Evolutionary conservation across 2,113 vertebrate species (phyloP).

Genomic region (Triplophysa tibetana): DNA sequence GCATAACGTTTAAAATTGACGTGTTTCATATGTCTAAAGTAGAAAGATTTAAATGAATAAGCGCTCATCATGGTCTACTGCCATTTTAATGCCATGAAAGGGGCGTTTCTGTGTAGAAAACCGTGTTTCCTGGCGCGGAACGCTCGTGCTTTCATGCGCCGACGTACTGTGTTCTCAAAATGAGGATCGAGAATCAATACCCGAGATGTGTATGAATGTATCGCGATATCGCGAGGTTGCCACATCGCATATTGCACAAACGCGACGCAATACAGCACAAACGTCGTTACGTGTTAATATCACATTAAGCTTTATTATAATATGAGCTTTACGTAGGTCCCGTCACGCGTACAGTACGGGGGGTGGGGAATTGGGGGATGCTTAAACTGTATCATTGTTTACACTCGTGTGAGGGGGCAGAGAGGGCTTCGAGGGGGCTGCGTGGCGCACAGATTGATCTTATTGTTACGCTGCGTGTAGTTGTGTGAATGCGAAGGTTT

Average conservation of each 20-base stretch:
- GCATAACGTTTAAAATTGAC: neutral
- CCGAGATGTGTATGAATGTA: neutral
- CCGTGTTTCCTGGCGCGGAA: constrained; percentile 8
- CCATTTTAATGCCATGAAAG: constrained; percentile 61
- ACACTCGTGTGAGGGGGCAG: constrained; percentile 45
- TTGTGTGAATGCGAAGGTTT: neutral
- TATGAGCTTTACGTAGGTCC: neutral
- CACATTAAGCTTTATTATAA: neutral
- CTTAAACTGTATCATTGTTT: constrained; percentile 44
- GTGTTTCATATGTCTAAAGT: neutral
- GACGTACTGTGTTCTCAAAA: neutral
- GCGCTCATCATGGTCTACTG: constrained; percentile 44
- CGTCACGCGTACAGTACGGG: neutral
- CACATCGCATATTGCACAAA: neutral
- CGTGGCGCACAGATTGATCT: constrained; percentile 23
- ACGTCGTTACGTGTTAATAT: neutral
- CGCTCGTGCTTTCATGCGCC: neutral
- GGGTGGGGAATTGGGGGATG: neutral
- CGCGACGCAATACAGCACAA: neutral
- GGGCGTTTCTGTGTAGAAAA: constrained; percentile 58
- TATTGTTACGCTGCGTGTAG: neutral
- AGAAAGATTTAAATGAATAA: constrained; percentile 8
- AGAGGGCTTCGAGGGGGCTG: constrained; percentile 15
- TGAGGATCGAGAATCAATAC: neutral
- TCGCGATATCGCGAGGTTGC: neutral